Percentiles rank a stretch among this genome's conserved stretches.
Evolutionary conservation across 2,888 invertebrate species (phyloP).

Genomic region (Phaonia tiefii): DNA sequence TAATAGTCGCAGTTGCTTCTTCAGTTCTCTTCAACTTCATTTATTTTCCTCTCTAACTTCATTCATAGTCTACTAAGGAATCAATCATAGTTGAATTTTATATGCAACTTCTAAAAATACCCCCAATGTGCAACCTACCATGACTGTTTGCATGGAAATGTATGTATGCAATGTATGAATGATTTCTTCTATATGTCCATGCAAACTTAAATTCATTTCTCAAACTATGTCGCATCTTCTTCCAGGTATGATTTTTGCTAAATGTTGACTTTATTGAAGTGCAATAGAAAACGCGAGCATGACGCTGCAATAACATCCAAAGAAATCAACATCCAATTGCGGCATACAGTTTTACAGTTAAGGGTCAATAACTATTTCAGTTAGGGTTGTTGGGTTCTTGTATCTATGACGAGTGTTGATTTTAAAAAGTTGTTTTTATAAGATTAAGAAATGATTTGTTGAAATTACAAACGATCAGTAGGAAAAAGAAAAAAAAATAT

Average conservation of each 20-base stretch:
- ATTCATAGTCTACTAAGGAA: too few relatives aligned
- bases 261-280: constrained; percentile 55
- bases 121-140: too few relatives aligned
- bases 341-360: not conserved
- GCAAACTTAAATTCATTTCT: too few relatives aligned
- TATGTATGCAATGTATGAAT: too few relatives aligned
- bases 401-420: not conserved
- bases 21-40: too few relatives aligned
- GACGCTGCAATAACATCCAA: constrained; percentile 14
- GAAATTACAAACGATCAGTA: not conserved
- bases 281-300: constrained; percentile 43
- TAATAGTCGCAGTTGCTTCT: too few relatives aligned
- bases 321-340: not conserved
- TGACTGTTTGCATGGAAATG: too few relatives aligned
- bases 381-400: too few relatives aligned
- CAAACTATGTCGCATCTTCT: not conserved
- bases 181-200: too few relatives aligned
- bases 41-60: too few relatives aligned
- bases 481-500: not conserved
- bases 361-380: not conserved
- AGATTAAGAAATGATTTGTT: constrained; percentile 11
- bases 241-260: not conserved
- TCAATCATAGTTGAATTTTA: too few relatives aligned
- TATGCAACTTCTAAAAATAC: too few relatives aligned
- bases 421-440: constrained; percentile 1